phyloP scores from a whole-genome alignment of 2,888 invertebrate genomes.

The Altica lythri region DNA sequence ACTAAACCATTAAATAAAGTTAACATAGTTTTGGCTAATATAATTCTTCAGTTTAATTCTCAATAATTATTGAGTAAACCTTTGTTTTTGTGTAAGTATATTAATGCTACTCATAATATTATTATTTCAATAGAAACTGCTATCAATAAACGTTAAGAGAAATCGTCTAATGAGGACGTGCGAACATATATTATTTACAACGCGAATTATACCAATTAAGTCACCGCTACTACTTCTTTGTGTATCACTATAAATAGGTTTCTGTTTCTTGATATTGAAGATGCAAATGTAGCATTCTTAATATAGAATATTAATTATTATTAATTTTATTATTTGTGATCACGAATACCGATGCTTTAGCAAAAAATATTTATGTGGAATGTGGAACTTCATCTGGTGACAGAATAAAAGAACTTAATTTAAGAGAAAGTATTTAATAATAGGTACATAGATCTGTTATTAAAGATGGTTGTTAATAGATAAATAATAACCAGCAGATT shows the following conservation, averaged over 20 bases:
- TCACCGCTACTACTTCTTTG: constrained; percentile 5
- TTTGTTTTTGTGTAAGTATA: background rate
- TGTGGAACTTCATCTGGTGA: too few species aligned
- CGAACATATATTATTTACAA: constrained; percentile 21
- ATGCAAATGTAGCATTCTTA: constrained; percentile 10
- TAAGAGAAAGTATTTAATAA: too few species aligned
- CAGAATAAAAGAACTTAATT: too few species aligned
- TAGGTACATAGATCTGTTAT: too few species aligned
- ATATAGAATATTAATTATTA: constrained; percentile 1
- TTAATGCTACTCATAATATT: constrained; percentile 2
- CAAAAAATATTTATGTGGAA: too few species aligned
- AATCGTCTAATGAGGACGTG: constrained; percentile 23
- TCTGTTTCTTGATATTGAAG: background rate
- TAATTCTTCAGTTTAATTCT: too few species aligned
- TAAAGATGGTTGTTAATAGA: too few species aligned
- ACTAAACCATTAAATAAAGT: too few species aligned
- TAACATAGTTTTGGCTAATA: too few species aligned
- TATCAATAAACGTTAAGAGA: constrained; percentile 21
- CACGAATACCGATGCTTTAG: too few species aligned
- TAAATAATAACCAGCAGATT: too few species aligned
- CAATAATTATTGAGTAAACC: background rate
- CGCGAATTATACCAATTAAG: constrained; percentile 21
- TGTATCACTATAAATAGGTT: background rate
- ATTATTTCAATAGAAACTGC: constrained; percentile 4
- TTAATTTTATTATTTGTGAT: too few species aligned